Percentiles rank a stretch among this genome's conserved stretches.
phyloP scores from a whole-genome alignment of 37 sponge, comb jelly and placozoan species.

The Theonella swinhoei region DNA sequence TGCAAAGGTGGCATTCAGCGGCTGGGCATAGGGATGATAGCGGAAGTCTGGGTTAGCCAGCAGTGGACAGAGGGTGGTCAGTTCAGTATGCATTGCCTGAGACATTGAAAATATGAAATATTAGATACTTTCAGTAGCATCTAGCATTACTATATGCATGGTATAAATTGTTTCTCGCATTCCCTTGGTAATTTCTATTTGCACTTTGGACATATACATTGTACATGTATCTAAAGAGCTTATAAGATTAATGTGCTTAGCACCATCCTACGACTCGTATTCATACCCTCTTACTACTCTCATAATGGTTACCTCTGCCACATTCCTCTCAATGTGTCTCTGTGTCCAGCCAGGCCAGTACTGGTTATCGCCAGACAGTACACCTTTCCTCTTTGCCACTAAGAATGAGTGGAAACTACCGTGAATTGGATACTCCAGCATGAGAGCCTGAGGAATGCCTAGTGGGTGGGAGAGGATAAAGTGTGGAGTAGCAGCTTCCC shows the following conservation, averaged over 20 bases:
- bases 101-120: not conserved
- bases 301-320: not conserved
- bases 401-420: conserved; percentile 34
- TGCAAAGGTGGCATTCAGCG: not conserved
- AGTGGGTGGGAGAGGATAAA: not conserved
- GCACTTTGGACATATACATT: too few relatives aligned
- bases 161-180: too few relatives aligned
- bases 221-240: too few relatives aligned
- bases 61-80: not conserved
- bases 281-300: too few relatives aligned
- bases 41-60: not conserved
- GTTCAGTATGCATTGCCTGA: not conserved
- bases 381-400: conserved; percentile 18
- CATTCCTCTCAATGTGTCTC: not conserved
- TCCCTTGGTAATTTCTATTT: too few relatives aligned
- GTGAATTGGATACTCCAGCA: conserved; percentile 39
- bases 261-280: too few relatives aligned
- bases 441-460: conserved; percentile 10
- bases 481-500: not conserved
- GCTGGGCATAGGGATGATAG: not conserved
- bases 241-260: too few relatives aligned
- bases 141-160: too few relatives aligned
- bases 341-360: conserved; percentile 1
- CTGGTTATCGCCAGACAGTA: conserved; percentile 2
- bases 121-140: too few relatives aligned